Evolutionary conservation across 2,888 invertebrate species (phyloP).

Genomic region (Choristoneura rosaceana): DNA sequence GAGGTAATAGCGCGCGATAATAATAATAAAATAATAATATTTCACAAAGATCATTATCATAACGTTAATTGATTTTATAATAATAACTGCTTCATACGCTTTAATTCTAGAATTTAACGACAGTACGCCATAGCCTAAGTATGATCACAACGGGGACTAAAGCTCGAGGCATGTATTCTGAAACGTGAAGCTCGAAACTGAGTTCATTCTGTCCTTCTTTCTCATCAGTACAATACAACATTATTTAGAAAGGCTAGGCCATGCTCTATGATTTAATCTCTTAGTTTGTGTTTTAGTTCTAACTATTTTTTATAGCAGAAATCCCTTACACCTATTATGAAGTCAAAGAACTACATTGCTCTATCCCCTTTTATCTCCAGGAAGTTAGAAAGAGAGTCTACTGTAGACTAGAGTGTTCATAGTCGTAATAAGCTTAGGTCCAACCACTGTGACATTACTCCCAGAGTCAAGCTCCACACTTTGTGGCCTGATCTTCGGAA

Average conservation of each 20-base stretch:
- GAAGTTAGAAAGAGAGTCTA: neutral
- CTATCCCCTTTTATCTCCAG: no score
- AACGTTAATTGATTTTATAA: neutral
- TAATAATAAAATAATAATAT: no score
- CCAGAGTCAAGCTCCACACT: slow-evolving; percentile 59
- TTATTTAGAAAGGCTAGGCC: no score
- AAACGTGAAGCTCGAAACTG: neutral
- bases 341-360: no score
- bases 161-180: neutral
- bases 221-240: neutral
- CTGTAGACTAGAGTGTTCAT: neutral
- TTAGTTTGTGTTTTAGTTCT: no score
- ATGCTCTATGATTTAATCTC: no score
- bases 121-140: slow-evolving; percentile 13
- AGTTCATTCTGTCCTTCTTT: neutral
- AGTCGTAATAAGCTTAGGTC: neutral
- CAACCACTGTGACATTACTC: slow-evolving; percentile 50
- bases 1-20: no score
- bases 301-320: no score
- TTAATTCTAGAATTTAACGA: neutral
- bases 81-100: neutral
- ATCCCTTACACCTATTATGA: no score
- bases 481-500: slow-evolving; percentile 68
- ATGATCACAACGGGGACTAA: slow-evolving; percentile 1
- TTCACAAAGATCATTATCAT: neutral